phyloP scores from a whole-genome alignment of 2,113 vertebrate species.

The Myrmecobius fasciatus region DNA sequence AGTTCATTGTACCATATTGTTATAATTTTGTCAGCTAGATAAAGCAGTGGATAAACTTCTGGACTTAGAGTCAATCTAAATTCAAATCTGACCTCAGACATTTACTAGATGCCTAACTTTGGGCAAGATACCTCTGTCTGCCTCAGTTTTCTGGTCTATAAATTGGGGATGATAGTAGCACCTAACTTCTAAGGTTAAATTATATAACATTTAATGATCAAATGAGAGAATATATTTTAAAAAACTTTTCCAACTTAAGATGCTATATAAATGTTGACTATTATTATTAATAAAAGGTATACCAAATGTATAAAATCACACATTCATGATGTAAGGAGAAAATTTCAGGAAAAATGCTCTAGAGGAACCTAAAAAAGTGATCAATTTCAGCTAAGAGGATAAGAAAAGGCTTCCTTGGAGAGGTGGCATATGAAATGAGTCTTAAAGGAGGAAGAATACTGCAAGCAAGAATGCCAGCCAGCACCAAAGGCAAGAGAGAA shows the following conservation, averaged over 20 bases:
- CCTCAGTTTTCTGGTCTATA: neutral
- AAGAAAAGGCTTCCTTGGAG: neutral
- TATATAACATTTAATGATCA: neutral
- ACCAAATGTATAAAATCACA: neutral
- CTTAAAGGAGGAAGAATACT: neutral
- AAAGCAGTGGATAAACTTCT: neutral
- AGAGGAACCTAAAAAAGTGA: constrained; percentile 24
- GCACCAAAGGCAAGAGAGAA: neutral
- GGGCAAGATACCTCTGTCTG: neutral
- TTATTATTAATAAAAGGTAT: neutral
- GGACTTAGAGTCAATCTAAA: neutral
- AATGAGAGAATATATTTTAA: neutral
- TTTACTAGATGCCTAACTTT: neutral
- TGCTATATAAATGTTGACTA: neutral
- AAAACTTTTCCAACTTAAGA: neutral
- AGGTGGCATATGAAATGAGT: neutral
- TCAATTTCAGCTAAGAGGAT: neutral
- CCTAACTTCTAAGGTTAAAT: neutral
- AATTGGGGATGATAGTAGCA: neutral
- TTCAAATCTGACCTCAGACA: neutral
- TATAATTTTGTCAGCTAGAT: neutral
- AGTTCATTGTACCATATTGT: neutral
- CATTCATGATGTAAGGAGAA: neutral
- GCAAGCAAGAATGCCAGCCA: neutral
- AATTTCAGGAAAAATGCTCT: neutral